Evolutionary conservation across 2,113 vertebrate genomes (phyloP), one percentile per base, ranked within the genome.

Genomic region (Misgurnus anguillicaudatus): DNA sequence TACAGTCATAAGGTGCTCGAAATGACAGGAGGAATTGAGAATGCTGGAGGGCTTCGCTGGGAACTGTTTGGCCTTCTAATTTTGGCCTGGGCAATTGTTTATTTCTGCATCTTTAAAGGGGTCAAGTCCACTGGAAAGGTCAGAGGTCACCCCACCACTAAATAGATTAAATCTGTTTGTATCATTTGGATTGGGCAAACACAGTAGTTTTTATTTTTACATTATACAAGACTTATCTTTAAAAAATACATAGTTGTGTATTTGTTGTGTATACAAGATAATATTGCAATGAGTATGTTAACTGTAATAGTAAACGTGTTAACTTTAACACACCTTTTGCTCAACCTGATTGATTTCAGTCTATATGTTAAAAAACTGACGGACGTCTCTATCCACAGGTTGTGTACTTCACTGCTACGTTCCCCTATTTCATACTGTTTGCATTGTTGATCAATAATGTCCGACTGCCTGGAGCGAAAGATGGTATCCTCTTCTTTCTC

Each of bases 51-150:
- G 1, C 8, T 94, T 60, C 87, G 87, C 75, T 93, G 90, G 93
- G 91, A 93, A 41, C 86, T 93, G 21, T 89, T 91, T 71, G 91
- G 93, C 57, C 89, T 79, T 72, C 92, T 93, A 9, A 0, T 89
- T 0, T 0, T 89, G 19, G 75, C 89, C 74, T 94, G 92, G 92
- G 71, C 85, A 79, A 83, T 91, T 41, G 88, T 92, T 19, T 94
- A 93, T 83, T 86, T 93, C n/a, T 93, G 91, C 85, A 92, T 93
- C 82, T 93, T 93, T 79, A 93, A 92, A 87, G 93, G 93, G 41
- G 82, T 93, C 53, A 92, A 89, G 87, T 92, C 91, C 24, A 88
- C 92, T 5, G 91, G 93, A 80, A 93, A 94, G 92, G 93, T 93
- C 38, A 88, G 21, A 61, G 13, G 2, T 61, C 57, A 48, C 39